Evolutionary conservation across 2,797 vertebrate species (phyloP).

Genomic region (Bovichtus variegatus): DNA sequence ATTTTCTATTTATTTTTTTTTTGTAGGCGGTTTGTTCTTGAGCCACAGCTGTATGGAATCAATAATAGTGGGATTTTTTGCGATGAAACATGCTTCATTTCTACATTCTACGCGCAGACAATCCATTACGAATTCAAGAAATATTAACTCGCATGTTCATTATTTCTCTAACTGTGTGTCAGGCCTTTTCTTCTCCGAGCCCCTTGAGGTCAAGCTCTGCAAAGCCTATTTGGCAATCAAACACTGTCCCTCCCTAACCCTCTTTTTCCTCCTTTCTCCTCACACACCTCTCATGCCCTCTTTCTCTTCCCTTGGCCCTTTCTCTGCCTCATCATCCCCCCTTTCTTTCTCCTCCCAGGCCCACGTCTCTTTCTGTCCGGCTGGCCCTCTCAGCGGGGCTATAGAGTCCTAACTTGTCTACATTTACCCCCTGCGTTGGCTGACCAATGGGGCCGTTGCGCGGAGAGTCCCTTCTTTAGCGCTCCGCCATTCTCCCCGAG

Average conservation of each 20-base stretch:
- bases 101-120: slow-evolving; percentile 2
- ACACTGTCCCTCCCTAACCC: slow-evolving; percentile 77
- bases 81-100: neutral
- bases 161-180: slow-evolving; percentile 52
- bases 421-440: slow-evolving; percentile 94
- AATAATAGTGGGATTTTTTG: slow-evolving; percentile 4
- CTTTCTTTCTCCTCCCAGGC: slow-evolving; percentile 27
- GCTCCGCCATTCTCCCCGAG: slow-evolving; percentile 94
- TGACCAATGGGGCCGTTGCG: slow-evolving; percentile 68
- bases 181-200: slow-evolving; percentile 85
- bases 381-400: slow-evolving; percentile 91
- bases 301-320: slow-evolving; percentile 51
- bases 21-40: neutral
- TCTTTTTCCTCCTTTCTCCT: slow-evolving; percentile 47
- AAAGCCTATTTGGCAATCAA: slow-evolving; percentile 95
- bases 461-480: slow-evolving; percentile 85
- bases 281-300: slow-evolving; percentile 61
- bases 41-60: neutral
- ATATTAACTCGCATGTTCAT: slow-evolving; percentile 66
- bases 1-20: no score
- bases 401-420: slow-evolving; percentile 97
- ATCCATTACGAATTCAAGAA: slow-evolving; percentile 28
- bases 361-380: slow-evolving; percentile 69
- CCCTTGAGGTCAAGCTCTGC: slow-evolving; percentile 92
- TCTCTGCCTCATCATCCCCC: slow-evolving; percentile 46